Evolutionary conservation across 2,113 vertebrate species (phyloP).

Genomic region (Chaetops frenatus): DNA sequence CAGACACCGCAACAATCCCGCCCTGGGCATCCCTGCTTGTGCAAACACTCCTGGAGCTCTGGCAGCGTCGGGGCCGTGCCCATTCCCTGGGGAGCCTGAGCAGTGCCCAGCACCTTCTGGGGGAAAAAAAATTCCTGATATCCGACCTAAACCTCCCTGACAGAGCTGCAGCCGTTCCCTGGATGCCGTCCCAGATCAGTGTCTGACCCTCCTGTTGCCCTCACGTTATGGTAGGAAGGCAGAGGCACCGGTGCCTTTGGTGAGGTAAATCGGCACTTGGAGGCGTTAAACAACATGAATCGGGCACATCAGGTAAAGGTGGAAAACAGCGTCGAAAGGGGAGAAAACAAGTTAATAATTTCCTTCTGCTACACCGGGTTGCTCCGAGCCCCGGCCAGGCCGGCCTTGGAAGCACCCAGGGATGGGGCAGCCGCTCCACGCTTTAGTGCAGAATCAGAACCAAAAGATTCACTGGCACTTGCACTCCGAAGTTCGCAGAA

Average conservation of each 20-base stretch:
- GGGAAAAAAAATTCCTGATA: not conserved
- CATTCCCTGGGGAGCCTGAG: not conserved
- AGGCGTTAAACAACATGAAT: rapidly evolving
- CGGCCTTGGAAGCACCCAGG: rapidly evolving
- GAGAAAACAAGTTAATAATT: rapidly evolving
- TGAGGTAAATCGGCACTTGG: not conserved
- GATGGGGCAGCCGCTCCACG: no score
- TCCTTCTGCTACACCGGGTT: rapidly evolving
- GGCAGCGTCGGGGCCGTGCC: not conserved
- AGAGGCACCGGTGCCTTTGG: not conserved
- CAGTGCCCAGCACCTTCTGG: not conserved
- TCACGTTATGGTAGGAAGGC: not conserved
- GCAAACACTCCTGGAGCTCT: not conserved
- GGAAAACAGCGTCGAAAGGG: rapidly evolving
- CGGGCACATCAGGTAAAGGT: not conserved
- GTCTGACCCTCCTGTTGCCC: not conserved
- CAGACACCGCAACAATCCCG: not conserved
- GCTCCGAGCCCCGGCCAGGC: no score
- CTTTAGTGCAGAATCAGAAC: no score
- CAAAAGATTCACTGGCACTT: rapidly evolving
- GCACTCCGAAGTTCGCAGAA: not conserved
- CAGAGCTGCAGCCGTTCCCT: not conserved
- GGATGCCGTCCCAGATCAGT: rapidly evolving
- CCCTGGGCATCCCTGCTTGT: not conserved
- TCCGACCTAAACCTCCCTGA: rapidly evolving